A percentile compares a stretch with the other conserved stretches of the same genome.
Evolutionary conservation across 2,888 invertebrate genomes (phyloP).

Genomic region (Oscheius sp.): DNA sequence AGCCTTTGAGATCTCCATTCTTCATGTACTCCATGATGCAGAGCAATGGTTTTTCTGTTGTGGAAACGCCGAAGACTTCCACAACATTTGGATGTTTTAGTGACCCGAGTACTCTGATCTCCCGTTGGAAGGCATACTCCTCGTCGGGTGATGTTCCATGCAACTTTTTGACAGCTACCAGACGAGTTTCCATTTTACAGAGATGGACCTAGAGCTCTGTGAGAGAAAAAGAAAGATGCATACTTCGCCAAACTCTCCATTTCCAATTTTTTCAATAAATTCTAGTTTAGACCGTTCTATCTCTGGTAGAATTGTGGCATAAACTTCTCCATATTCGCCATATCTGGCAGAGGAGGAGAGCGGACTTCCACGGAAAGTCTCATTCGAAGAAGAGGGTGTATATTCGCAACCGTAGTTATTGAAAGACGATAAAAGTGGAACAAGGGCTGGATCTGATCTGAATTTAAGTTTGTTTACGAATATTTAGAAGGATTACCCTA

Average conservation of each 20-base stretch:
- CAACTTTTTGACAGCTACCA: constrained; percentile 55
- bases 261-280: constrained; percentile 81
- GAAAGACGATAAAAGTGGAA: constrained; percentile 21
- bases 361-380: constrained; percentile 37
- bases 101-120: constrained; percentile 55
- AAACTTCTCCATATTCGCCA: constrained; percentile 57
- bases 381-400: not conserved
- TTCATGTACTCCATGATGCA: constrained; percentile 89
- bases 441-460: constrained; percentile 7
- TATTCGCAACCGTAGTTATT: constrained; percentile 15
- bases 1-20: constrained; percentile 84
- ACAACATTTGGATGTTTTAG: constrained; percentile 63
- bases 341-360: constrained; percentile 49
- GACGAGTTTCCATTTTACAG: constrained; percentile 52
- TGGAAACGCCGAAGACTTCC: constrained; percentile 58
- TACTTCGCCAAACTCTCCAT: constrained; percentile 59
- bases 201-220: constrained; percentile 40
- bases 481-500: too few species aligned
- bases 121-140: constrained; percentile 56
- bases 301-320: constrained; percentile 52
- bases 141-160: constrained; percentile 46
- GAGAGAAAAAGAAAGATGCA: not conserved
- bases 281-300: constrained; percentile 74
- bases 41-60: constrained; percentile 76
- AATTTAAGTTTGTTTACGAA: too few species aligned